Evolutionary conservation across 2,888 invertebrate genomes (phyloP), one percentile per base, ranked within the genome.

Genomic region (Portevinia maculata): DNA sequence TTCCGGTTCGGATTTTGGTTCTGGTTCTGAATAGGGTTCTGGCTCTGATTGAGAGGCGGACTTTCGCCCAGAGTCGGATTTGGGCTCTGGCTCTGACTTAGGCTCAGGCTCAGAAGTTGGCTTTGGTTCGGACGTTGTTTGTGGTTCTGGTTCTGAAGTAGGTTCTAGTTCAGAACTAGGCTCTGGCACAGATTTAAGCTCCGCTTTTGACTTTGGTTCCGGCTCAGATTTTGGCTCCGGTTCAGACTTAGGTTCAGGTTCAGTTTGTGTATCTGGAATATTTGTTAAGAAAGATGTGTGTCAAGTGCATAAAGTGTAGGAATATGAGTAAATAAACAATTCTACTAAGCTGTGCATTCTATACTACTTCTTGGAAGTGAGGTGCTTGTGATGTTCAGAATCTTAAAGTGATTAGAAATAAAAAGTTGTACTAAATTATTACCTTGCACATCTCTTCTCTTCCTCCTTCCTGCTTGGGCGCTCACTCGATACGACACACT

Each of bases 401-500:
- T 17, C 11, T n/a, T n/a, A 9, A 41, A n/a, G n/a, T n/a, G n/a
- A n/a, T n/a, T n/a, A 53, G 41, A 39, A 15, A 59, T 6, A 8
- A 15, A 21, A 28, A 34, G 17, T 4, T 6, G 0, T 1, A 9
- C 15, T 7, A 19, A 9, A 5, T 44, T 6, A 3, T 67, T 78
- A 83, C 83, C 83, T 44, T 60, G 55, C n/a, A 52, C 21, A 13
- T 88, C 86, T 24, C 90, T 87, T 24, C 90, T 87, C n/a, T 88
- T 86, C 15, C 73, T 86, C 5, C 89, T 88, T 32, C 91, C 91
- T 74, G 88, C 75, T 81, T 92, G 92, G 15, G 92, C 92, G 87
- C 95, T 96, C 81, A 96, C 95, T 89, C 94, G 93, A 89, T 94
- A 96, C 0, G 96, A 95, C 2, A 96, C 94, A 87, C 96, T 96